Percentiles rank a stretch among this genome's conserved stretches.
Evolutionary conservation across 2,888 invertebrate species (phyloP).

Genomic region (Lasioglossum leucozonium): DNA sequence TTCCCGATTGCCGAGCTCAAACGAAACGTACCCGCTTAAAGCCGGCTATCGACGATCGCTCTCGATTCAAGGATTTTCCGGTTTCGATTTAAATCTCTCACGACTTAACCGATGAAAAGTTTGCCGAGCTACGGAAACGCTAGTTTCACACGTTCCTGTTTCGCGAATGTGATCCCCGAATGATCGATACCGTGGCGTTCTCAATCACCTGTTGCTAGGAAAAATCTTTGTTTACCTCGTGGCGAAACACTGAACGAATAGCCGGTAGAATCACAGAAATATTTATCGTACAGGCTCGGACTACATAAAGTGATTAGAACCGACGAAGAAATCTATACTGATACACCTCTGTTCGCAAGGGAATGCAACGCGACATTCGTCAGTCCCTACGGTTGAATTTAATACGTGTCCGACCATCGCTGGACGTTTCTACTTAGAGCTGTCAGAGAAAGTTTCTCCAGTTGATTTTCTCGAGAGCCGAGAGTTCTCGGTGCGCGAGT

Average conservation of each 20-base stretch:
- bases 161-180: not conserved
- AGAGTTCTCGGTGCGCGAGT: not conserved
- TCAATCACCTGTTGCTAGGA: not conserved
- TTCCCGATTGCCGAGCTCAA: constrained; percentile 11
- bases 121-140: not conserved
- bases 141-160: not conserved
- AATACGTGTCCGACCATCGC: not conserved
- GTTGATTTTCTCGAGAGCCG: not conserved
- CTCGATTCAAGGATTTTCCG: not conserved
- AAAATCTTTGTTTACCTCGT: not conserved
- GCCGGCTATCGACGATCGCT: constrained; percentile 22
- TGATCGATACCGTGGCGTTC: not conserved
- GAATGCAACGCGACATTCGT: not conserved
- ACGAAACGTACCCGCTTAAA: constrained; percentile 18
- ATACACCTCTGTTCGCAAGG: not conserved
- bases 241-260: not conserved
- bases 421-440: not conserved
- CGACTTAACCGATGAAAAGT: not conserved
- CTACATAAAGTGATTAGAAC: not conserved
- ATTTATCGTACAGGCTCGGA: not conserved
- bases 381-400: not conserved
- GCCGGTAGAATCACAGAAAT: not conserved
- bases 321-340: not conserved
- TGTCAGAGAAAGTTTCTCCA: not conserved
- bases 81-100: constrained; percentile 9